Percentiles rank a stretch among this genome's conserved stretches.
Conservation (phyloP, 2,113 vertebrate species). For the Symphodus melops region DNA sequence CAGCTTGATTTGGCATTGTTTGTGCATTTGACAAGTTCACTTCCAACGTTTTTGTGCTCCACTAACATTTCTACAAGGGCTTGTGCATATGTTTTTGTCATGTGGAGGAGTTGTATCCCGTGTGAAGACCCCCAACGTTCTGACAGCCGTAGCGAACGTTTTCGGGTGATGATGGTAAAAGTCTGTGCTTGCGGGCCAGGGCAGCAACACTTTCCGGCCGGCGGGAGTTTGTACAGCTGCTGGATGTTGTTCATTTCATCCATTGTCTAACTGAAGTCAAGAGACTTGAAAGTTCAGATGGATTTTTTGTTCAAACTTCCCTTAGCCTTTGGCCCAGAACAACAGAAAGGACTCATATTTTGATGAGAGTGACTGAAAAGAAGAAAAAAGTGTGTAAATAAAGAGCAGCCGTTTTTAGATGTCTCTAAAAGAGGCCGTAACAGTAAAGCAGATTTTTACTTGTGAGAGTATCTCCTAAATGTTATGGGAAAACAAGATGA, state of each 20-base stretch:
- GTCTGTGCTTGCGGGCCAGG: conserved; percentile 74
- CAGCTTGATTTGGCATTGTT: conserved; percentile 42
- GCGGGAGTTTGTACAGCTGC: conserved; percentile 55
- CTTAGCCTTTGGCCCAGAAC: conserved; percentile 66
- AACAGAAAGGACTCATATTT: conserved; percentile 65
- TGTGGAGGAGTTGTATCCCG: conserved; percentile 43
- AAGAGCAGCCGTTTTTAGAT: conserved; percentile 79
- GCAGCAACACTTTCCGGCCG: conserved; percentile 52
- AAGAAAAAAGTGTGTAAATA: conserved; percentile 79
- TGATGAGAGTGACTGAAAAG: conserved; percentile 69
- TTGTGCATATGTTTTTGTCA: conserved; percentile 61
- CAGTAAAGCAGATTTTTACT: conserved; percentile 82
- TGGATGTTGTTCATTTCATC: conserved; percentile 48
- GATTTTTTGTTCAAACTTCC: conserved; percentile 42
- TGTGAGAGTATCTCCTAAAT: conserved; percentile 82
- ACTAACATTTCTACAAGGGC: conserved; percentile 66
- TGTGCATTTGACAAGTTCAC: conserved; percentile 30
- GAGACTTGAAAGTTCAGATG: conserved; percentile 53
- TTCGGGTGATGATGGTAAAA: conserved; percentile 65
- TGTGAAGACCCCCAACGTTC: conserved; percentile 46
- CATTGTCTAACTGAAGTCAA: conserved; percentile 45
- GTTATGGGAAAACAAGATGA: conserved; percentile 77
- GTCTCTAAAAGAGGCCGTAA: conserved; percentile 86
- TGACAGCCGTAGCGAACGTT: conserved; percentile 48
- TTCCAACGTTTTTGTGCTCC: conserved; percentile 32